Conservation (phyloP, 2,113 vertebrate genomes). For the Rhinogobius similis region DNA sequence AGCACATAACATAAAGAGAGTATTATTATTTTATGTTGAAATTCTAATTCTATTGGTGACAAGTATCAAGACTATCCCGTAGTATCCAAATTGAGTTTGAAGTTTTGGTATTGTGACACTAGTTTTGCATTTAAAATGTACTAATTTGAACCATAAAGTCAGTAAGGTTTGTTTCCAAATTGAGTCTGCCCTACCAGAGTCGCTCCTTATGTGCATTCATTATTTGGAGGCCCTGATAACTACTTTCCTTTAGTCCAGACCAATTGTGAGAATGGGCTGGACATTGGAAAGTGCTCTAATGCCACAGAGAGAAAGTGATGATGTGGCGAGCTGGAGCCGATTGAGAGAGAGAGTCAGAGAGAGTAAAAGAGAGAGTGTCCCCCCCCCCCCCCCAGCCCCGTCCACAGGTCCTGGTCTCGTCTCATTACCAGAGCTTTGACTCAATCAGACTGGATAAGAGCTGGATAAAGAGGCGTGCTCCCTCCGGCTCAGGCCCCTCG, state of each 20-base stretch:
- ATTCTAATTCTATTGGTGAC: no score
- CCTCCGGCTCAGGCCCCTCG: slow-evolving; percentile 26
- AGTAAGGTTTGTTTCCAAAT: slow-evolving; percentile 39
- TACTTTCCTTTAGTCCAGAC: slow-evolving; percentile 55
- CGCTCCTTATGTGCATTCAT: slow-evolving; percentile 66
- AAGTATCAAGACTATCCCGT: no score
- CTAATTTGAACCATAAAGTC: neutral
- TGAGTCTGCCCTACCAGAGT: slow-evolving; percentile 44
- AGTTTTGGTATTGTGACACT: no score
- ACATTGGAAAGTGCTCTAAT: slow-evolving; percentile 68
- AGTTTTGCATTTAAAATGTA: no score
- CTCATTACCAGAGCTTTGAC: slow-evolving; percentile 74
- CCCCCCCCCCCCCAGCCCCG: slow-evolving; percentile 16
- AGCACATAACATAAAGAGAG: no score
- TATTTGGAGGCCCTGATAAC: slow-evolving; percentile 61
- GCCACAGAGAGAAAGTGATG: slow-evolving; percentile 54
- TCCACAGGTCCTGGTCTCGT: slow-evolving; percentile 65
- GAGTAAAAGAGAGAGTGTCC: slow-evolving; percentile 31
- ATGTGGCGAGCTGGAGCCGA: slow-evolving; percentile 49
- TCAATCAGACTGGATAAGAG: slow-evolving; percentile 76
- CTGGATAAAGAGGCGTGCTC: slow-evolving; percentile 69
- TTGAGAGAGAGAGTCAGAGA: slow-evolving; percentile 59
- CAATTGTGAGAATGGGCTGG: slow-evolving; percentile 54
- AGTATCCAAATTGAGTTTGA: no score
- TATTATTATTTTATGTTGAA: no score